These are phyloP conservation scores for Synergus laeviventris DNA, from an alignment of 2,888 invertebrate species.

Conservation along the genomic window DNA sequence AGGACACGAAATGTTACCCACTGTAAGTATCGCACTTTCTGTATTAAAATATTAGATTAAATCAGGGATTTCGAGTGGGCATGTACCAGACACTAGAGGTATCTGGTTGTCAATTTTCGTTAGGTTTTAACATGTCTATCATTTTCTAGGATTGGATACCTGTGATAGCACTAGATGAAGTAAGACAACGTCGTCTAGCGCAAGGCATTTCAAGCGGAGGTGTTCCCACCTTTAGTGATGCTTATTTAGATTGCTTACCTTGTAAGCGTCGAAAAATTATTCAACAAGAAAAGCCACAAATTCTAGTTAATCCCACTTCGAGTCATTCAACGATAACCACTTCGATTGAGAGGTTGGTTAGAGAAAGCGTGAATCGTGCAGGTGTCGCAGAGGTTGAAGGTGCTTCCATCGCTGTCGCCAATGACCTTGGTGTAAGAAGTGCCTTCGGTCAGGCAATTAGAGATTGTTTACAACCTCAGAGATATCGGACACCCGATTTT, in stretches of 20 bases:
- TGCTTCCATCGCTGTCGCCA: constrained; percentile 70
- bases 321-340: constrained; percentile 68
- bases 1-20: constrained; percentile 67
- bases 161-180: constrained; percentile 88
- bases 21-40: constrained; percentile 60
- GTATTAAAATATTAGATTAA: background rate
- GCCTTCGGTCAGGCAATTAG: constrained; percentile 74
- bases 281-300: constrained; percentile 76
- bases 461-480: constrained; percentile 69
- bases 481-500: constrained; percentile 73
- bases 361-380: constrained; percentile 69
- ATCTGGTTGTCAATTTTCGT: background rate
- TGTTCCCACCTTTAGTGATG: constrained; percentile 86
- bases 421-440: constrained; percentile 68
- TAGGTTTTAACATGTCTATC: constrained; percentile 1
- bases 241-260: constrained; percentile 93
- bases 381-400: constrained; percentile 71
- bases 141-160: constrained; percentile 87
- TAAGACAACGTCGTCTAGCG: constrained; percentile 82
- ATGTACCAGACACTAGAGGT: background rate
- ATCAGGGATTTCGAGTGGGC: background rate
- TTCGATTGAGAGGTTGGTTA: constrained; percentile 71
- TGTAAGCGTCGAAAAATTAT: constrained; percentile 90
- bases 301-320: constrained; percentile 69
- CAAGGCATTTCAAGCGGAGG: constrained; percentile 62